Conservation (phyloP, 2,113 vertebrate genomes). For the Saimiri boliviensis region DNA sequence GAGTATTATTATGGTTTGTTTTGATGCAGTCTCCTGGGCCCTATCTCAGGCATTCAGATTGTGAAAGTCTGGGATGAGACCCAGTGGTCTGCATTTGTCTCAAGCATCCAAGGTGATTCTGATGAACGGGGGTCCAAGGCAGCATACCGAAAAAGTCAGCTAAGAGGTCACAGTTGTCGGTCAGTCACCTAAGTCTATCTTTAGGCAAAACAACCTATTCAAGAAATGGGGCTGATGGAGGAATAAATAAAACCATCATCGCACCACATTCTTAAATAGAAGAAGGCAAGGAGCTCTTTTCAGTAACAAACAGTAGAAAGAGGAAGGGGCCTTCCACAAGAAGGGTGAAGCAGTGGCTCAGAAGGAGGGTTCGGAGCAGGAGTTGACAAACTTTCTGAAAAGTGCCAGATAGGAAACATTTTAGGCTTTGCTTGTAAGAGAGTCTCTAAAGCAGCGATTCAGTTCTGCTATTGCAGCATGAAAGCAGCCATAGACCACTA, state of each 20-base stretch:
- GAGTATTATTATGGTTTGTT: background rate
- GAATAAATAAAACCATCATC: background rate
- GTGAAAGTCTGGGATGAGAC: background rate
- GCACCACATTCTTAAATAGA: background rate
- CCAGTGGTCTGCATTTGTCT: background rate
- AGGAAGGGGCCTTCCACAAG: background rate
- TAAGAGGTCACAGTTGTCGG: background rate
- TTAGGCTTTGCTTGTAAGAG: background rate
- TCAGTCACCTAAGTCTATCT: background rate
- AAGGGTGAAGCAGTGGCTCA: background rate
- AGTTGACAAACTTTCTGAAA: background rate
- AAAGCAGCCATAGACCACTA: background rate
- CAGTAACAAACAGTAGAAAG: background rate
- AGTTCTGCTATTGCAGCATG: rapidly evolving
- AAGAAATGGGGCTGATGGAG: background rate
- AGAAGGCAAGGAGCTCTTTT: background rate
- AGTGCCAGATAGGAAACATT: background rate
- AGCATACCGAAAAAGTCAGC: background rate
- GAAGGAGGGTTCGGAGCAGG: background rate
- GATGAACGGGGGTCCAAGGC: background rate
- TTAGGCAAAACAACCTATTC: background rate
- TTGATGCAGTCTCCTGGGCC: background rate
- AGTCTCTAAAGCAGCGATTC: background rate
- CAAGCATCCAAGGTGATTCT: background rate
- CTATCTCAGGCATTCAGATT: background rate